Base-by-base conservation (phyloP, 2,113 vertebrate species). In the Myotis lucifugus region DNA sequence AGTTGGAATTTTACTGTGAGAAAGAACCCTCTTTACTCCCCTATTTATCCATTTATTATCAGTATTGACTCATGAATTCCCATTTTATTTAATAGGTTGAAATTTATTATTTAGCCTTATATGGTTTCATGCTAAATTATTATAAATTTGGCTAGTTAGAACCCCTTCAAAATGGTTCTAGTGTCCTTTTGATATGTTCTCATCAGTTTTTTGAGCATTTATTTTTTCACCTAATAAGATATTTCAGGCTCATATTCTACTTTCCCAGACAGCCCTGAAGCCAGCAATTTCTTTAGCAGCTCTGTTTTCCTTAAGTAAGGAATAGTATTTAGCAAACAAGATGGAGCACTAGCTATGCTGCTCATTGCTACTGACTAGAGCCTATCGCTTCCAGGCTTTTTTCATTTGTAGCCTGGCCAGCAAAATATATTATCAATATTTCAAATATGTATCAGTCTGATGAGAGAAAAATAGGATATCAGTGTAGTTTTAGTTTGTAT, bases 251-350 rank as follows among this genome's bases (percentile, higher is more conserved):
- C 9, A 40, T 48, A 23, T 23, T 70, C 2, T 66, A 15, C 34
- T 94, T 93, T 74, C 40, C 52, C 4, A 9, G 10, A 79, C 32
- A 82, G 29, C 17, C 21, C 13, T 46, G 15, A 42, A 66, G 13
- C 70, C 40, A 76, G 46, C 40, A 18, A 21, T 78, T 78, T 67
- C 46, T 84, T 6, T 14, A 70, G 46, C 25, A 73, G 3, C 9
- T 88, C 19, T 29, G 3, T 37, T 72, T 88, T 56, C 19, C 76
- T 29, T 76, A 8, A 8, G 6, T 29, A 52, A 90, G 19, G 37
- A 85, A 64, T 7, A 42, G 11, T 29, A 48, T 37, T 85, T 77
- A 94, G 92, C 52, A 93, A 95, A 54, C 27, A 69, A 79, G 70
- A 87, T 17, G 23, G 2, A 37, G 29, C n/a, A 21, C 19, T 56